Conservation (phyloP, 2,113 vertebrate genomes). For the rabbit (Oryctolagus cuniculus) region DNA sequence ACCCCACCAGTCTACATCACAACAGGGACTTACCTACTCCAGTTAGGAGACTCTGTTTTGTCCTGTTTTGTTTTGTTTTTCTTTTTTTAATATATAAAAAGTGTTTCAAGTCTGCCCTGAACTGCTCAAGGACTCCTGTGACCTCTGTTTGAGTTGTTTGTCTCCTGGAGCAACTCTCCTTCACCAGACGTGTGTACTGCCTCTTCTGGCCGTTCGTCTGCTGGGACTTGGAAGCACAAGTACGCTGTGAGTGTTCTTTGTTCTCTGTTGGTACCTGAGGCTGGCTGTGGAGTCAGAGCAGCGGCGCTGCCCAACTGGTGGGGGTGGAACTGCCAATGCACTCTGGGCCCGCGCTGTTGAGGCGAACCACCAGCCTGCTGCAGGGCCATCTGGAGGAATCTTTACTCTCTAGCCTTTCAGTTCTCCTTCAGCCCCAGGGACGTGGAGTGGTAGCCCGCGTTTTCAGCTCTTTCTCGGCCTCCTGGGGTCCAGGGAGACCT, state of each 20-base stretch:
- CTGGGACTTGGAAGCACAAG: neutral
- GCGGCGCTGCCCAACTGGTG: neutral
- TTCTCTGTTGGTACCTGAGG: neutral
- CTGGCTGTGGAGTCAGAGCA: neutral
- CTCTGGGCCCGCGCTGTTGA: neutral
- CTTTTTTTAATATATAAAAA: neutral
- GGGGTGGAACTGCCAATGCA: neutral
- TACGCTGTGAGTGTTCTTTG: neutral
- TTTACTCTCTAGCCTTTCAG: neutral
- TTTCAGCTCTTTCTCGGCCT: neutral
- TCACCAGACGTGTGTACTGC: neutral
- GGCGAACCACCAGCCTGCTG: neutral
- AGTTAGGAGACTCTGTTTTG: neutral
- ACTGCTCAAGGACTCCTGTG: neutral
- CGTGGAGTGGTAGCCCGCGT: neutral
- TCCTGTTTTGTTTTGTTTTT: too few species aligned
- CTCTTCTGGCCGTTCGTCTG: neutral
- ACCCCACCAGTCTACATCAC: neutral
- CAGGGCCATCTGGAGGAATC: neutral
- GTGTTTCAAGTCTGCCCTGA: neutral
- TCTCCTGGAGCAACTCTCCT: neutral
- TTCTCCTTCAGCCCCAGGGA: neutral
- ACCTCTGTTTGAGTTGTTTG: neutral
- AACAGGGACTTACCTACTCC: neutral
- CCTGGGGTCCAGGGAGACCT: neutral